Conservation (phyloP, 2,888 invertebrate species). For the Myopa tessellatipennis region DNA sequence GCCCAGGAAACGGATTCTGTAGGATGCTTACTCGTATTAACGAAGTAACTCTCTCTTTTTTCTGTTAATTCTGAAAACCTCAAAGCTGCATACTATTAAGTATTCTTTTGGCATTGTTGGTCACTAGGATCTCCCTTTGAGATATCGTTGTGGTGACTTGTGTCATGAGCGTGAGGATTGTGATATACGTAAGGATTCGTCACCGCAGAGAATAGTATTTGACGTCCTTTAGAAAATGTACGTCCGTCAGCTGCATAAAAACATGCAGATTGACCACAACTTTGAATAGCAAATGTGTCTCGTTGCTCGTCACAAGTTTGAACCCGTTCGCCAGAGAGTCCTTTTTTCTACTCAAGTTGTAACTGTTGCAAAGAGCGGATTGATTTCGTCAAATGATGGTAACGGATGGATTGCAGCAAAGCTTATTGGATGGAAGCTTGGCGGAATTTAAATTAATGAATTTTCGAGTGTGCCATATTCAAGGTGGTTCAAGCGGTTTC, state of each 20-base stretch:
- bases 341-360: too few species aligned
- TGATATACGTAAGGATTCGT: slow-evolving; percentile 11
- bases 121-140: slow-evolving; percentile 26
- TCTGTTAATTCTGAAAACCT: too few species aligned
- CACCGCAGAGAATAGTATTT: slow-evolving; percentile 16
- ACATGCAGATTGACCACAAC: slow-evolving; percentile 26
- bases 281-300: neutral
- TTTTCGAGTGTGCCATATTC: neutral
- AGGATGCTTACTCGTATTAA: too few species aligned
- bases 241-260: slow-evolving; percentile 23
- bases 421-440: neutral
- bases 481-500: neutral
- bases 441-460: neutral
- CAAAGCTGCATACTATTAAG: slow-evolving; percentile 20
- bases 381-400: neutral
- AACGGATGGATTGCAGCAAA: neutral
- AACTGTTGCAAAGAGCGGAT: too few species aligned
- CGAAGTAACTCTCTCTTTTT: too few species aligned
- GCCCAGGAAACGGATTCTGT: too few species aligned
- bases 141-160: slow-evolving; percentile 16
- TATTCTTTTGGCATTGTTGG: slow-evolving; percentile 32
- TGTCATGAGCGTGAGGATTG: neutral
- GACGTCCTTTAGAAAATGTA: slow-evolving; percentile 12
- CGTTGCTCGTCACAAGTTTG: neutral
- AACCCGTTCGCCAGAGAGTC: too few species aligned